phyloP scores from a whole-genome alignment of 2,113 vertebrate species.

The Setophaga kirtlandii region DNA sequence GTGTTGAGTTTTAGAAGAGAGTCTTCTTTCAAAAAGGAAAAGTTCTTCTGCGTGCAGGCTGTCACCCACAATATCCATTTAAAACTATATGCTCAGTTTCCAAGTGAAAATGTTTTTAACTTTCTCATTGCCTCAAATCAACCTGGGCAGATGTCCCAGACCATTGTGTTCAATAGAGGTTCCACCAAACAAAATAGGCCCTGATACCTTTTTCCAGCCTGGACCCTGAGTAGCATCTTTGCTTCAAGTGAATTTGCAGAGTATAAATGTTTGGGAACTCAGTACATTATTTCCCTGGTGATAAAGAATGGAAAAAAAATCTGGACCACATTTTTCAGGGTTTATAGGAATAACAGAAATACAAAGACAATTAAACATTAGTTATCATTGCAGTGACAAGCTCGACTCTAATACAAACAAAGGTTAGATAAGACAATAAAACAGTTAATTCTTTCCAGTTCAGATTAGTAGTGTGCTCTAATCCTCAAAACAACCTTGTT shows the following conservation, averaged over 20 bases:
- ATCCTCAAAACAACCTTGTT: neutral
- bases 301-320: neutral
- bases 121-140: neutral
- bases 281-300: neutral
- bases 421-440: constrained; percentile 24
- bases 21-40: neutral
- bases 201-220: neutral
- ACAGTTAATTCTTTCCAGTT: constrained; percentile 2
- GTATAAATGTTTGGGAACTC: neutral
- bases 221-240: neutral
- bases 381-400: neutral
- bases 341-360: constrained; percentile 12
- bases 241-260: neutral
- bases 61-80: neutral
- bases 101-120: neutral
- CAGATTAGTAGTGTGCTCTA: neutral
- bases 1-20: neutral
- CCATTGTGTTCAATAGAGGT: neutral
- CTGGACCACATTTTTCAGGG: neutral
- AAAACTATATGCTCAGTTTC: neutral
- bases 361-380: constrained; percentile 26
- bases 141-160: neutral
- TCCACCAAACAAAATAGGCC: neutral
- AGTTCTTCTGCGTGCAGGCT: neutral
- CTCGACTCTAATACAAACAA: neutral